Evolutionary conservation across 2,797 vertebrate species (phyloP), one percentile per base, ranked within the genome.

Genomic region (Clarias pachynema): DNA sequence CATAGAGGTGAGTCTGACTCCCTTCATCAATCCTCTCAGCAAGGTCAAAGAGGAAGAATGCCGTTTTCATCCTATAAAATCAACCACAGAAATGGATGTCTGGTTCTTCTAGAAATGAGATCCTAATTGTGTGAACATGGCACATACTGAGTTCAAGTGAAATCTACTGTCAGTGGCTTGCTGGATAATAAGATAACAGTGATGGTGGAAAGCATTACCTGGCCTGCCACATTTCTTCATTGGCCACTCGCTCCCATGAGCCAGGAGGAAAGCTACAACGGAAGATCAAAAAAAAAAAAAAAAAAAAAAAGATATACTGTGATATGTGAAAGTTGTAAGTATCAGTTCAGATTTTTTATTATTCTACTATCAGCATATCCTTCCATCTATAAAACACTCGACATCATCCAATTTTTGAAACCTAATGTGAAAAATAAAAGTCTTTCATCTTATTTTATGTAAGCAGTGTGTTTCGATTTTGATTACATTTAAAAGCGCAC

Each of bases 211-310:
- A 63, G 73, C 15, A 62, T 84, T 93, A 99, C 98, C 98, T 98
- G 91, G 98, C 96, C 93, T 99, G 98, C 98, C 98, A 99, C 98
- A 99, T 99, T 93, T 99, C 98, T 91, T 99, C 98, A 4, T 99
- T 99, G 91, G 97, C 98, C 2, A 99, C 96, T 34, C 93, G 95
- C 92, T 99, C 98, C 98, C 98, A 99, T 77, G 97, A 98, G 79
- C 96, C 94, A 77, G 95, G 92, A 86, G 95, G 93, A 92, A 99
- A 99, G 93, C 98, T 99, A 92, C 86, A 86, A 81, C 12, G 22
- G 15, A 89, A 60, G 86, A 70, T 81, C 37, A 68, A 57, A 87
- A 68, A 82, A 59, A 88, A 88, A 1, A 9, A 44, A 44, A 44
- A 2, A 49, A 2, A 49, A 12, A 12, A 12, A 49, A 2, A 49